Evolutionary conservation across 2,888 invertebrate species (phyloP).

Genomic region (Ditula angustiorana): DNA sequence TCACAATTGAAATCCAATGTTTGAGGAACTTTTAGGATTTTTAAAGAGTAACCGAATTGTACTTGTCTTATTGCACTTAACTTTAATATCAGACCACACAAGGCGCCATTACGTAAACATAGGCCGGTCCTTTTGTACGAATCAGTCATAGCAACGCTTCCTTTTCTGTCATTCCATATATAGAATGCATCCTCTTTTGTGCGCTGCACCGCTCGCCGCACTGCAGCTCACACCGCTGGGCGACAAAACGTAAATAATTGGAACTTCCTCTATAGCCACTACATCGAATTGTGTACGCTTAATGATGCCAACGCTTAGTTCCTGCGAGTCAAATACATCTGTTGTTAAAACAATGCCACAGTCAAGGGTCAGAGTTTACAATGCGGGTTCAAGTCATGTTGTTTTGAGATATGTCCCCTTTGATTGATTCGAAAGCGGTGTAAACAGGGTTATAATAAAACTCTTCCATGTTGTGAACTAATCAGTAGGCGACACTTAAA

Average conservation of each 20-base stretch:
- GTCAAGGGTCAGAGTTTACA: neutral
- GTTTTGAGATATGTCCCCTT: neutral
- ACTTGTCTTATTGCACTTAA: conserved; percentile 1
- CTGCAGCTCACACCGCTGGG: conserved; percentile 19
- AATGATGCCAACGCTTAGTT: conserved; percentile 16
- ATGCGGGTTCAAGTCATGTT: neutral
- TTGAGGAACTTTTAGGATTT: neutral
- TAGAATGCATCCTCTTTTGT: conserved; percentile 28
- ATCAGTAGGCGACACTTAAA: too few species aligned
- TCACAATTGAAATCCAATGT: too few species aligned
- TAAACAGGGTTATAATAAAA: neutral
- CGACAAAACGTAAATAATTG: conserved; percentile 38
- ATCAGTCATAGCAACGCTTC: conserved; percentile 31
- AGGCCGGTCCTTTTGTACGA: conserved; percentile 8
- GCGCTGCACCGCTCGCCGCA: conserved; percentile 13
- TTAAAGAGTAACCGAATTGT: neutral
- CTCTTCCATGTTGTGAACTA: neutral
- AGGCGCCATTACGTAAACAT: conserved; percentile 7
- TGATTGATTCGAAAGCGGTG: neutral
- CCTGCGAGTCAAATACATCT: conserved; percentile 14
- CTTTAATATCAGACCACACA: conserved; percentile 16
- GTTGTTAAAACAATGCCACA: neutral
- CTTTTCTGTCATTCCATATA: conserved; percentile 26
- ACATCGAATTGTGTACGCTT: conserved; percentile 36
- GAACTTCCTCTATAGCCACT: conserved; percentile 40